Percentiles rank a stretch among this genome's conserved stretches.
phyloP scores from a whole-genome alignment of 2,113 vertebrate genomes.

The Cygnus atratus region DNA sequence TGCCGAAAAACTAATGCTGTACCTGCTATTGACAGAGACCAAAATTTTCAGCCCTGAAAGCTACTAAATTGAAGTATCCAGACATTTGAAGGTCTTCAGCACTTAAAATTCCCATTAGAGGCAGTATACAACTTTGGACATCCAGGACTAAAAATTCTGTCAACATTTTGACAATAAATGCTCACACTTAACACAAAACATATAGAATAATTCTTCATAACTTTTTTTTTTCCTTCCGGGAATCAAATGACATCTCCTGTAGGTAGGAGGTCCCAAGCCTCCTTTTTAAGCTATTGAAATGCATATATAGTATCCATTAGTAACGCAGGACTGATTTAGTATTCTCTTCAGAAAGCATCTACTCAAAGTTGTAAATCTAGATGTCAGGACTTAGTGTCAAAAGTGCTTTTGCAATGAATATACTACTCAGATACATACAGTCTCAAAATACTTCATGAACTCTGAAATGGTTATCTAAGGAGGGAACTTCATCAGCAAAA shows the following conservation, averaged over 20 bases:
- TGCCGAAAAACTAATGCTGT: not conserved
- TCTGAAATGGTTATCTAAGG: slow-evolving; percentile 95
- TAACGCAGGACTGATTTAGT: not conserved
- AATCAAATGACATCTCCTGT: not conserved
- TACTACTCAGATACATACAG: not conserved
- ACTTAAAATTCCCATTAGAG: not conserved
- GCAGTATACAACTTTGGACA: not conserved
- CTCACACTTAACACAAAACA: not conserved
- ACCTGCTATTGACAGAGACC: not conserved
- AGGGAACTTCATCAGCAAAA: slow-evolving; percentile 87
- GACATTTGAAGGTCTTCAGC: not conserved
- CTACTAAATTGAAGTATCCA: not conserved
- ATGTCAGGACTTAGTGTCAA: slow-evolving; percentile 13
- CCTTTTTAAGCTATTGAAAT: slow-evolving; percentile 25
- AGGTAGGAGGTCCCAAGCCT: slow-evolving; percentile 1
- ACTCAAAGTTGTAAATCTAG: slow-evolving; percentile 8
- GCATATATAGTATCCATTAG: slow-evolving; percentile 4
- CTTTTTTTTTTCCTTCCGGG: not conserved
- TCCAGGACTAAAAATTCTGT: not conserved
- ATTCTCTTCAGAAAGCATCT: slow-evolving; percentile 29
- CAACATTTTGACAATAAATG: not conserved
- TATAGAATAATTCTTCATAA: not conserved
- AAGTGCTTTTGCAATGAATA: slow-evolving; percentile 43
- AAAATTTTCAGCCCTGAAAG: not conserved
- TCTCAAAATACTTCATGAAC: slow-evolving; percentile 87